A percentile compares a stretch with the other conserved stretches of the same genome.
phyloP scores from a whole-genome alignment of 2,888 invertebrate genomes.

The Zele albiditarsus region DNA sequence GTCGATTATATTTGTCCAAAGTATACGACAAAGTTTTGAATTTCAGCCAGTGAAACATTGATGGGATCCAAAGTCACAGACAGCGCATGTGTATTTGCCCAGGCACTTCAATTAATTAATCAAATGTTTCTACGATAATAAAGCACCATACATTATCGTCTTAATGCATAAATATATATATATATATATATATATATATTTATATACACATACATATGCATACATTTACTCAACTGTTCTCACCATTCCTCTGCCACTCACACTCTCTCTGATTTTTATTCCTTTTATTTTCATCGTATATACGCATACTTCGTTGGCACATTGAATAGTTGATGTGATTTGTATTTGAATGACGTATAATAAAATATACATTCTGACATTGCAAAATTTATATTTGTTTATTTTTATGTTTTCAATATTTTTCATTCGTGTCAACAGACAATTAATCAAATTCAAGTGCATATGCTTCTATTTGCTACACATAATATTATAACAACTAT shows the following conservation, averaged over 20 bases:
- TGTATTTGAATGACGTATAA: background rate
- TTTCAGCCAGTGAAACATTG: slow-evolving; percentile 34
- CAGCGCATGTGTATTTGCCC: slow-evolving; percentile 60
- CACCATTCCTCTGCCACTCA: background rate
- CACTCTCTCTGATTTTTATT: background rate
- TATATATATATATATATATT: background rate
- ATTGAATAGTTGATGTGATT: background rate
- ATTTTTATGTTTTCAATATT: background rate
- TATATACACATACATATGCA: background rate
- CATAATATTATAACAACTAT: background rate
- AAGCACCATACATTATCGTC: slow-evolving; percentile 31
- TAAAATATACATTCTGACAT: slow-evolving; percentile 1
- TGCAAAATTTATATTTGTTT: background rate
- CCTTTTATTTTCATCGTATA: background rate
- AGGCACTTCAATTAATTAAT: slow-evolving; percentile 70
- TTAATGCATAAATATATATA: background rate
- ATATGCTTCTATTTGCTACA: background rate
- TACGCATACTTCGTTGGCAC: background rate
- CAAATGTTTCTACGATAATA: slow-evolving; percentile 59
- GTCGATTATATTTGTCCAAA: slow-evolving; percentile 59
- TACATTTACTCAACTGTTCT: slow-evolving; percentile 1
- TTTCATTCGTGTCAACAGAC: background rate
- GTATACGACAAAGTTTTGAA: slow-evolving; percentile 52
- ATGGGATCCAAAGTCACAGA: slow-evolving; percentile 33
- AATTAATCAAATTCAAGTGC: background rate